These are phyloP conservation scores for Nemapogon koenigi DNA, from an alignment of 2,888 invertebrate genomes.

Conservation along the genomic window DNA sequence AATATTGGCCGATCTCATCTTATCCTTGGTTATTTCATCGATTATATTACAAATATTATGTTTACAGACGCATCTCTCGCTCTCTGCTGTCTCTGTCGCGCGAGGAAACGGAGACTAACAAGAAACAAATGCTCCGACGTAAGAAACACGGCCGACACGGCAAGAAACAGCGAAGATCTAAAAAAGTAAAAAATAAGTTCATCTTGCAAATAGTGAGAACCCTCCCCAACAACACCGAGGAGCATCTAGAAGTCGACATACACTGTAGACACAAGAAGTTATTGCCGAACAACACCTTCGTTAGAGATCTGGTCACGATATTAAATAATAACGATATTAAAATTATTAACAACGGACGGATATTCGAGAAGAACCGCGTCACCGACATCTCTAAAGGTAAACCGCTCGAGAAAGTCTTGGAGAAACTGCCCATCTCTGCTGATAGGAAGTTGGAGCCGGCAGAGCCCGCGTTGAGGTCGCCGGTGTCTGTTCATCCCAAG, in stretches of 20 bases:
- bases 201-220: slow-evolving; percentile 34
- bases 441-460: neutral
- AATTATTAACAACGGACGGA: slow-evolving; percentile 52
- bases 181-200: slow-evolving; percentile 40
- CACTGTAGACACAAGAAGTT: slow-evolving; percentile 16
- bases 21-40: too few species aligned
- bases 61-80: slow-evolving; percentile 36
- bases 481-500: slow-evolving; percentile 22
- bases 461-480: neutral
- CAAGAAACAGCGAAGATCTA: slow-evolving; percentile 13
- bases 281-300: slow-evolving; percentile 44
- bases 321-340: slow-evolving; percentile 43
- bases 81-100: slow-evolving; percentile 34
- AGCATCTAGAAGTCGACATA: slow-evolving; percentile 14
- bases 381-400: too few species aligned
- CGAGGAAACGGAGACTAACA: slow-evolving; percentile 16
- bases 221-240: slow-evolving; percentile 25
- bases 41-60: too few species aligned
- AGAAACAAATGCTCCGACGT: too few species aligned
- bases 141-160: too few species aligned
- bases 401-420: too few species aligned
- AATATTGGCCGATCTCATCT: too few species aligned
- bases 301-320: slow-evolving; percentile 42
- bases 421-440: too few species aligned
- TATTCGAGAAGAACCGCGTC: slow-evolving; percentile 44